Evolutionary conservation across 2,797 vertebrate genomes (phyloP).

Genomic region (Sebastes cheni): DNA sequence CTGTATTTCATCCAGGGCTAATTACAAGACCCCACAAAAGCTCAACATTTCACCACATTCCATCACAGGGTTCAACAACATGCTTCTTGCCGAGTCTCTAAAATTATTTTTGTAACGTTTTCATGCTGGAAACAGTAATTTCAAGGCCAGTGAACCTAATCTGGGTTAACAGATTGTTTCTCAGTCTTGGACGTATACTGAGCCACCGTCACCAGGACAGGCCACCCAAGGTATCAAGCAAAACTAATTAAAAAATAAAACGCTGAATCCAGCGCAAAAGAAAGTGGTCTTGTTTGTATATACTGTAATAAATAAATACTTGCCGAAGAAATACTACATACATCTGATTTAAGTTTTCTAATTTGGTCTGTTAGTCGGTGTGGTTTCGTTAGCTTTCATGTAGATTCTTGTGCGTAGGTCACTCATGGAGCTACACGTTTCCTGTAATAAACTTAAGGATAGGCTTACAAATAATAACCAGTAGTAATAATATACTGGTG

Average conservation of each 20-base stretch:
- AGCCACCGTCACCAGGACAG: slow-evolving; percentile 22
- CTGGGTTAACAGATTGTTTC: slow-evolving; percentile 55
- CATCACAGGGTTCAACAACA: slow-evolving; percentile 60
- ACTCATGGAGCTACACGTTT: not conserved
- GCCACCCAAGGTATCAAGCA: slow-evolving; percentile 30
- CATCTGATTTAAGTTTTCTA: slow-evolving; percentile 35
- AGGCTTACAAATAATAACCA: slow-evolving; percentile 5
- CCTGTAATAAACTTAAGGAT: slow-evolving; percentile 5
- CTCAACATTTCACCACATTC: slow-evolving; percentile 68
- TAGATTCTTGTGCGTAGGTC: slow-evolving; percentile 4
- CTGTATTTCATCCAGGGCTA: slow-evolving; percentile 72
- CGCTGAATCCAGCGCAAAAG: slow-evolving; percentile 13
- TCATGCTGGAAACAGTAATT: slow-evolving; percentile 60
- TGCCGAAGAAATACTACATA: slow-evolving; percentile 13
- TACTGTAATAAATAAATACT: slow-evolving; percentile 44
- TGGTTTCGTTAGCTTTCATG: slow-evolving; percentile 18
- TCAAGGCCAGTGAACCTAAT: slow-evolving; percentile 52
- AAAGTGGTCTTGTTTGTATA: slow-evolving; percentile 4
- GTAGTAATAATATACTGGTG: not conserved
- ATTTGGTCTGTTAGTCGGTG: slow-evolving; percentile 12
- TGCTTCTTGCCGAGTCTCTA: slow-evolving; percentile 46
- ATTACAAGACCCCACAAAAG: slow-evolving; percentile 71
- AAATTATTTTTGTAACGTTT: slow-evolving; percentile 56
- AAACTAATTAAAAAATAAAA: not conserved
- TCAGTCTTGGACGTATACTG: slow-evolving; percentile 34